These are phyloP conservation scores for honey bee (Apis mellifera) DNA, from an alignment of 1,140 invertebrate species.

Conservation along the genomic window DNA sequence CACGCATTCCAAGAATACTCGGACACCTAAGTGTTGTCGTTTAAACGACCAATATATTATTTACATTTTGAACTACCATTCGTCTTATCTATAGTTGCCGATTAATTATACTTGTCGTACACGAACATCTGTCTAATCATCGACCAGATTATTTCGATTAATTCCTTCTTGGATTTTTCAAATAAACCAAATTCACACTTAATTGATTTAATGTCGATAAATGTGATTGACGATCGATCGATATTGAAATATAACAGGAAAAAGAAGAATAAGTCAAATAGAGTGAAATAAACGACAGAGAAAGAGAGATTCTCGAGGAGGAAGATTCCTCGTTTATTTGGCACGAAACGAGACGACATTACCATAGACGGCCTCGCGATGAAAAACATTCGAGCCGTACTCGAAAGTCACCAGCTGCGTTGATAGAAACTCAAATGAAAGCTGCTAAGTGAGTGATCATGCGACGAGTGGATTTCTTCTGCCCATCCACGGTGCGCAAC, in stretches of 20 bases:
- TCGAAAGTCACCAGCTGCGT: constrained; percentile 34
- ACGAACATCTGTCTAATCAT: no score
- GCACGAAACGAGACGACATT: background rate
- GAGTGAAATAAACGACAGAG: background rate
- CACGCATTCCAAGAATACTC: constrained; percentile 2
- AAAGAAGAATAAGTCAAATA: background rate
- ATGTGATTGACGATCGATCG: no score
- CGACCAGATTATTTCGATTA: no score
- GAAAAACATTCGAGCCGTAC: background rate
- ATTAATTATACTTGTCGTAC: background rate
- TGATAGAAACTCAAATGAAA: constrained; percentile 53
- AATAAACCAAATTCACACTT: no score
- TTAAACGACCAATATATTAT: background rate
- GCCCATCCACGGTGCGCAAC: constrained; percentile 24
- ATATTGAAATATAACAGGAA: no score
- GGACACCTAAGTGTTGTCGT: background rate
- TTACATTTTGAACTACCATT: no score
- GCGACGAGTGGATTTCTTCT: constrained; percentile 44
- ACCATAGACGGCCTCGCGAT: background rate
- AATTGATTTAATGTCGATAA: no score
- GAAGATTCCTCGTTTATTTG: no score
- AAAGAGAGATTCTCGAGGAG: background rate
- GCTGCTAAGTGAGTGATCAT: constrained; percentile 51
- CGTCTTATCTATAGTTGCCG: background rate
- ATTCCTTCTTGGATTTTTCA: no score